These are phyloP conservation scores for Drosophila bifasciata DNA, from an alignment of 1,140 invertebrate genomes.

Conservation along the genomic window DNA sequence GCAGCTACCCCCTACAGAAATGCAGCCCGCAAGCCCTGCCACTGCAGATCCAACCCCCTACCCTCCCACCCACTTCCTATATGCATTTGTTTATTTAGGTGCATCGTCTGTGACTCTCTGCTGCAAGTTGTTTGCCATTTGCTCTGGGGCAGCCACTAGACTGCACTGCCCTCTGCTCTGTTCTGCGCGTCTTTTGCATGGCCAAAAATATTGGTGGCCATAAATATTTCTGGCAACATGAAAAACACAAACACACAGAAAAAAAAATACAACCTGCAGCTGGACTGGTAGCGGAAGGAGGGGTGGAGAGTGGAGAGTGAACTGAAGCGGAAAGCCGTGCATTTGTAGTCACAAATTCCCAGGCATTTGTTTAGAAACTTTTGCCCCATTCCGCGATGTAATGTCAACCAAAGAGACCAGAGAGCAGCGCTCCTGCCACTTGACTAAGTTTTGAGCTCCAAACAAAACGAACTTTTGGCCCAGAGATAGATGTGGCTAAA, in stretches of 20 bases:
- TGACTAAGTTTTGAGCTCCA: conserved; percentile 49
- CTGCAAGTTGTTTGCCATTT: conserved; percentile 73
- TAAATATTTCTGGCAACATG: conserved; percentile 71
- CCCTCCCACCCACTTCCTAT: too few species aligned
- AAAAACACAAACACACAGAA: conserved; percentile 28
- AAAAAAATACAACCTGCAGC: conserved; percentile 2
- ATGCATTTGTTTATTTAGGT: conserved; percentile 72
- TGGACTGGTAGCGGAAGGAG: not conserved
- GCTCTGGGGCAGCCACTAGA: conserved; percentile 36
- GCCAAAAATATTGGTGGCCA: conserved; percentile 74
- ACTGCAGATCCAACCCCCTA: too few species aligned
- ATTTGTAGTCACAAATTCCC: conserved; percentile 63
- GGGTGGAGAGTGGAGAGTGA: conserved; percentile 28
- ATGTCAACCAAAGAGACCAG: conserved; percentile 55
- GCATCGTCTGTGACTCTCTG: conserved; percentile 32
- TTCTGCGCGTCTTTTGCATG: conserved; percentile 37
- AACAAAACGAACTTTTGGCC: conserved; percentile 23
- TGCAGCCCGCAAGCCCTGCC: too few species aligned
- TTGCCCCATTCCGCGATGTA: conserved; percentile 39
- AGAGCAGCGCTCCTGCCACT: conserved; percentile 51
- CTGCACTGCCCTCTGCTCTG: too few species aligned
- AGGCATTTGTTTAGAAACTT: conserved; percentile 69
- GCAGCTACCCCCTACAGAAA: conserved; percentile 1
- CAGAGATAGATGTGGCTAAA: conserved; percentile 9
- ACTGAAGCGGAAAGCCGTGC: conserved; percentile 42